Percentiles rank a stretch among this genome's conserved stretches.
Conservation (phyloP, 2,888 invertebrate genomes). For the Drosophila paracracens region DNA sequence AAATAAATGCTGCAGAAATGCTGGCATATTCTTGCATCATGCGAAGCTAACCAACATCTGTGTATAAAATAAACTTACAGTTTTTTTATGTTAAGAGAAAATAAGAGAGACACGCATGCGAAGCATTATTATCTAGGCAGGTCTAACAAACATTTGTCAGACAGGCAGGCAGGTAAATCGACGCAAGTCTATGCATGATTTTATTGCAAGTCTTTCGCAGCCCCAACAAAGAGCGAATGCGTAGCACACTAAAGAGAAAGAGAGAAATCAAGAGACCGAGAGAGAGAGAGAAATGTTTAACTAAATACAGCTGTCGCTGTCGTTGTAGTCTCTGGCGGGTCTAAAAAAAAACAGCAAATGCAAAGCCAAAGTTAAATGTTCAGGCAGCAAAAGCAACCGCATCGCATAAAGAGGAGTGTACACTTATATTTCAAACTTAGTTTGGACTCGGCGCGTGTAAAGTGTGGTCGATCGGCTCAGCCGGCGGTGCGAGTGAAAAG, state of each 20-base stretch:
- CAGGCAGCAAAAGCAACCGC: constrained; percentile 37
- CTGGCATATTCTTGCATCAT: constrained; percentile 64
- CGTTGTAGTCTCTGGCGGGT: constrained; percentile 6
- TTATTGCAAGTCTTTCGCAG: constrained; percentile 10
- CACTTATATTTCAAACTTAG: constrained; percentile 61
- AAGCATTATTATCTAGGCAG: neutral
- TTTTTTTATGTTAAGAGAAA: constrained; percentile 5
- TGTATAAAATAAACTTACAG: neutral
- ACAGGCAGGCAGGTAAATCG: constrained; percentile 27
- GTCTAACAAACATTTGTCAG: constrained; percentile 19
- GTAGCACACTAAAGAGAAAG: constrained; percentile 34
- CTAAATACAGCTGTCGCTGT: constrained; percentile 41
- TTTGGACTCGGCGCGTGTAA: constrained; percentile 56
- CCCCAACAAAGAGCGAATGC: constrained; percentile 44
- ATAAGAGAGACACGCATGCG: constrained; percentile 11
- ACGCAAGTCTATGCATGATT: constrained; percentile 16
- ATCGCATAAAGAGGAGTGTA: constrained; percentile 61
- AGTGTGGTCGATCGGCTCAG: constrained; percentile 47
- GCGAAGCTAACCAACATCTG: constrained; percentile 17
- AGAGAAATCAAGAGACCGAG: constrained; percentile 7
- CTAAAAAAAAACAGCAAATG: constrained; percentile 33
- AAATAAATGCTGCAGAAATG: constrained; percentile 53
- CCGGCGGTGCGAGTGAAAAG: neutral
- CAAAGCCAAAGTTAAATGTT: constrained; percentile 68
- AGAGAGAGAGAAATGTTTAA: constrained; percentile 13